Conservation (phyloP, 2,888 invertebrate species). For the Osmoderma eremita region DNA sequence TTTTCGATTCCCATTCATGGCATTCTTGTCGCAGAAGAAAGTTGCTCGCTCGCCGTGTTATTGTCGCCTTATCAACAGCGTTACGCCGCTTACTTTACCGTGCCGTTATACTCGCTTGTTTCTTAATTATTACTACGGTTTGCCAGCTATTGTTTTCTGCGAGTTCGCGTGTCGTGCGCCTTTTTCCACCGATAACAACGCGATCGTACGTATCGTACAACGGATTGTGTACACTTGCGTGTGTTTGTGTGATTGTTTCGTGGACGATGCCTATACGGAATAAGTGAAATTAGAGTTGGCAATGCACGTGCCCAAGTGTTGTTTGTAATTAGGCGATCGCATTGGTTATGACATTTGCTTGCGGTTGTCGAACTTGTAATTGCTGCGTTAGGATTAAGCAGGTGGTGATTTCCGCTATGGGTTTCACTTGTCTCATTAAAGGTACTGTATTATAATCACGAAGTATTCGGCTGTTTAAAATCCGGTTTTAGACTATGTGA, state of each 20-base stretch:
- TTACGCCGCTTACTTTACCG: constrained; percentile 4
- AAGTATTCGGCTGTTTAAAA: constrained; percentile 4
- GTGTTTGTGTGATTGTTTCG: not conserved
- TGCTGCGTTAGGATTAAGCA: constrained; percentile 55
- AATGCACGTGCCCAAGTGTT: constrained; percentile 20
- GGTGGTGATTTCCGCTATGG: constrained; percentile 56
- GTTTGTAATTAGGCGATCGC: constrained; percentile 23
- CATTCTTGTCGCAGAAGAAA: constrained; percentile 41
- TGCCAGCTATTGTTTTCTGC: constrained; percentile 21
- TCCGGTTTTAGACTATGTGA: constrained; percentile 16
- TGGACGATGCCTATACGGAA: not conserved
- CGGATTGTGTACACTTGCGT: not conserved
- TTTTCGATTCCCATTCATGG: constrained; percentile 40
- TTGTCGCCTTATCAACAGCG: constrained; percentile 27
- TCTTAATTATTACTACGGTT: constrained; percentile 8
- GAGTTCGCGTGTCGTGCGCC: constrained; percentile 3
- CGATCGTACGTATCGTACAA: not conserved
- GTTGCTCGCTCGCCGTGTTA: constrained; percentile 12
- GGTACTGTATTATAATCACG: constrained; percentile 48
- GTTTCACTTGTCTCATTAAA: constrained; percentile 55
- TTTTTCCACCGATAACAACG: constrained; percentile 1
- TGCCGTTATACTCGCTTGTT: constrained; percentile 10
- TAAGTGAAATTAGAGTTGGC: not conserved
- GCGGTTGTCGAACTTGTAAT: constrained; percentile 49
- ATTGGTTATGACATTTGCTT: constrained; percentile 50